Percentiles rank a stretch among this genome's conserved stretches.
Evolutionary conservation across 2,797 vertebrate species (phyloP).

Genomic region (Uromys caudimaculatus): DNA sequence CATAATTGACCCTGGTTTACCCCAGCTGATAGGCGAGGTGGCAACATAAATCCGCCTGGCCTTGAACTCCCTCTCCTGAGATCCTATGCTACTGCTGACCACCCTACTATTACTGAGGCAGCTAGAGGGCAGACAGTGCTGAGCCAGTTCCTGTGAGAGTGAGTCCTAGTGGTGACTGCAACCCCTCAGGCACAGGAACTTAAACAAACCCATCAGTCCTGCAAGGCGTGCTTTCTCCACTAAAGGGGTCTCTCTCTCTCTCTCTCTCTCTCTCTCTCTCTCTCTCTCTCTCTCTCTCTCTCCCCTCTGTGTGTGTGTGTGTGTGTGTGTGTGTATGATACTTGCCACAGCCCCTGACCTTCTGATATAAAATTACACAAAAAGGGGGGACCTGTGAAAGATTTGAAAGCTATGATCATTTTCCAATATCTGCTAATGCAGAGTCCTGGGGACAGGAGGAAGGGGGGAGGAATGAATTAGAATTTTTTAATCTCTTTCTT

Average conservation of each 20-base stretch:
- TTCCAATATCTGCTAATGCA: not conserved
- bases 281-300: too few relatives aligned
- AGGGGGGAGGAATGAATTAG: slow-evolving; percentile 14
- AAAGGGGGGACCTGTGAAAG: not conserved
- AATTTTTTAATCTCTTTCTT: slow-evolving; percentile 69
- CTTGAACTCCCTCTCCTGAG: not conserved
- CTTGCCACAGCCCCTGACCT: not conserved
- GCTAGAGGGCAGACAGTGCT: not conserved
- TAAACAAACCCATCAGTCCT: not conserved
- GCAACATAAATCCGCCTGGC: not conserved
- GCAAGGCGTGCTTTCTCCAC: not conserved
- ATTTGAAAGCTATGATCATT: not conserved
- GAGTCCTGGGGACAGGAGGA: slow-evolving; percentile 7
- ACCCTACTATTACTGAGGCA: not conserved
- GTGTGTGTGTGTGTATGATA: not conserved
- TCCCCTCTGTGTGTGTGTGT: not conserved
- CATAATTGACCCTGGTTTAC: not conserved
- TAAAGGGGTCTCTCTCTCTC: not conserved
- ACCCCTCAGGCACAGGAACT: not conserved
- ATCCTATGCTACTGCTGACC: not conserved
- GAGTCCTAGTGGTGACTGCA: not conserved
- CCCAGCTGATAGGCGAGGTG: not conserved
- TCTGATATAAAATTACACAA: not conserved
- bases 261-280: too few relatives aligned
- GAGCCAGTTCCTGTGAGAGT: not conserved